Percentiles rank a stretch among this genome's conserved stretches.
Conservation (phyloP, 2,888 invertebrate genomes). For the Didymodactylos carnosus region DNA sequence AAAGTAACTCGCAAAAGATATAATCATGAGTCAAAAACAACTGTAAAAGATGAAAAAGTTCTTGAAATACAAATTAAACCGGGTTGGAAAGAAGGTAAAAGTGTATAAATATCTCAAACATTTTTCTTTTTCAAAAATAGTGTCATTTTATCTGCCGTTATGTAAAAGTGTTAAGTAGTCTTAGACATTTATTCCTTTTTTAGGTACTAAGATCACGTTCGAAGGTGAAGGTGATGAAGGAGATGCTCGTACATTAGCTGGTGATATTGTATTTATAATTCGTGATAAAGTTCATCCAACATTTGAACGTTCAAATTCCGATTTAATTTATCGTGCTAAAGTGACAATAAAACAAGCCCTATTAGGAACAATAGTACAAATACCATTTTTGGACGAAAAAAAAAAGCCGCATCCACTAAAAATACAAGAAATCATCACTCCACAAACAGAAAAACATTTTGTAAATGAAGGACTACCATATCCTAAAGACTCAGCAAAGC, state of each 20-base stretch:
- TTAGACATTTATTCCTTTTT: not conserved
- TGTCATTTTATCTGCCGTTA: too few species aligned
- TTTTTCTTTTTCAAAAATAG: too few species aligned
- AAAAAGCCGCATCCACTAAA: slow-evolving; percentile 51
- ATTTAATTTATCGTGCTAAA: slow-evolving; percentile 66
- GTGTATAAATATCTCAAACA: too few species aligned
- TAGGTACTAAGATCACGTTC: slow-evolving; percentile 72
- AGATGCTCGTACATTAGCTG: slow-evolving; percentile 69
- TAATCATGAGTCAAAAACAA: slow-evolving; percentile 45
- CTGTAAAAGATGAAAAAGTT: slow-evolving; percentile 69
- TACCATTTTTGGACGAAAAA: slow-evolving; percentile 54
- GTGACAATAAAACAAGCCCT: slow-evolving; percentile 64
- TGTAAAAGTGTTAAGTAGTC: not conserved
- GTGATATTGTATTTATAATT: slow-evolving; percentile 80
- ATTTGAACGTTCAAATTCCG: slow-evolving; percentile 78
- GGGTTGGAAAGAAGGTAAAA: slow-evolving; percentile 75
- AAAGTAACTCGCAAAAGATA: slow-evolving; percentile 60
- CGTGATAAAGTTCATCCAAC: slow-evolving; percentile 70
- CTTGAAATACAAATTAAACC: slow-evolving; percentile 75
- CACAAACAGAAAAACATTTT: slow-evolving; percentile 64
- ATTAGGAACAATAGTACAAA: slow-evolving; percentile 65
- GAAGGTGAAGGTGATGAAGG: slow-evolving; percentile 85
- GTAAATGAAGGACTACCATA: slow-evolving; percentile 70
- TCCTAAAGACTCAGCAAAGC: slow-evolving; percentile 70
- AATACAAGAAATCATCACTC: slow-evolving; percentile 48